Evolutionary conservation across 2,797 vertebrate genomes (phyloP).

Genomic region (Huso huso): DNA sequence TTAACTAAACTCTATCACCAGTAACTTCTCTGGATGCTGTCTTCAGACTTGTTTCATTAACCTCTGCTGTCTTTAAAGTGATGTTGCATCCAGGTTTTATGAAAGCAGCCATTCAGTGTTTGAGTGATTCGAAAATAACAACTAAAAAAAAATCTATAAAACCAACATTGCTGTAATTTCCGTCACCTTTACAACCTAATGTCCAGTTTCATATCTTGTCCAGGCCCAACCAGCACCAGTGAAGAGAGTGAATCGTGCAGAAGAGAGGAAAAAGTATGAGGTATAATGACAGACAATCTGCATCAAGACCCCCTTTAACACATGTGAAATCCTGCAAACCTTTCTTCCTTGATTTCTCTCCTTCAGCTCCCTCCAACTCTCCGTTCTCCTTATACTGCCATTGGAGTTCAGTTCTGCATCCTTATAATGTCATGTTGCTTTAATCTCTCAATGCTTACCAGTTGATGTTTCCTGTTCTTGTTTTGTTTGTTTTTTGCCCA

Average conservation of each 20-base stretch:
- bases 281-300: constrained; percentile 58
- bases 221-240: constrained; percentile 67
- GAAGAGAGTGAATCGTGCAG: constrained; percentile 75
- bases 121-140: no score
- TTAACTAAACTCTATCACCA: no score
- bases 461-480: constrained; percentile 1
- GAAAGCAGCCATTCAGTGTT: no score
- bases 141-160: neutral
- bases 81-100: no score
- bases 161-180: no score
- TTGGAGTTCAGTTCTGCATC: constrained; percentile 24
- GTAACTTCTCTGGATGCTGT: no score
- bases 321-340: constrained; percentile 35
- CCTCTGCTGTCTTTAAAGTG: no score
- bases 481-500: constrained; percentile 30
- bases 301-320: constrained; percentile 20
- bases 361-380: constrained; percentile 25
- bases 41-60: no score
- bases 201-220: constrained; percentile 71
- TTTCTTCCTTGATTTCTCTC: constrained; percentile 39
- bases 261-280: constrained; percentile 82
- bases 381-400: neutral
- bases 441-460: neutral
- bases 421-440: neutral
- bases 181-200: constrained; percentile 52